Percentiles rank a stretch among this genome's conserved stretches.
These are phyloP conservation scores for Microcebus jonahi DNA, from an alignment of 2,113 vertebrate species.

Conservation along the genomic window DNA sequence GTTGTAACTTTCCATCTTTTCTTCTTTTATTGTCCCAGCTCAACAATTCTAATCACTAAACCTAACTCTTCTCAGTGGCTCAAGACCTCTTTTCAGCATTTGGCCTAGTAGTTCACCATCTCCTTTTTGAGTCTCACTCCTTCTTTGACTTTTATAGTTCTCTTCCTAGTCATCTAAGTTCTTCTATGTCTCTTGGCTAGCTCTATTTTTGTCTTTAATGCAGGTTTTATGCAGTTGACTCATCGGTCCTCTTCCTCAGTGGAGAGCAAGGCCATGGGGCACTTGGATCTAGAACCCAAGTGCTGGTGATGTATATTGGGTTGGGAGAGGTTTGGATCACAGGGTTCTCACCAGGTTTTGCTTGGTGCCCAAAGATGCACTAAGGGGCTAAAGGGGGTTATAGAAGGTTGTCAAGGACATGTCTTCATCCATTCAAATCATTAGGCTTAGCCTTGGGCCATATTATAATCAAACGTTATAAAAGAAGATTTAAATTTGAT, in stretches of 20 bases:
- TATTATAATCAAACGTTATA: background rate
- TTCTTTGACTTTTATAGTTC: background rate
- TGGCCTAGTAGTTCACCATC: background rate
- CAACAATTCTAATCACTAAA: background rate
- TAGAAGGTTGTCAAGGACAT: background rate
- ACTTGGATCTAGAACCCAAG: background rate
- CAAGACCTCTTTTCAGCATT: background rate
- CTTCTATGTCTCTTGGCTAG: background rate
- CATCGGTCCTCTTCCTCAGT: background rate
- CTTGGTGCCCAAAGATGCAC: background rate
- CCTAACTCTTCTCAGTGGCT: background rate
- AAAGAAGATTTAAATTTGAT: slow-evolving; percentile 16
- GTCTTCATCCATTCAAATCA: background rate
- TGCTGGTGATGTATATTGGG: no score
- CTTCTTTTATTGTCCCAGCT: background rate
- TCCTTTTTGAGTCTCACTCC: background rate
- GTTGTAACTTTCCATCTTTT: background rate
- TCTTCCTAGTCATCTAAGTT: background rate
- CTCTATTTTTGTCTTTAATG: background rate
- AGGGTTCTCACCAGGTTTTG: background rate
- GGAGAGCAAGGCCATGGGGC: background rate
- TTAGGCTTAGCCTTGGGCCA: background rate
- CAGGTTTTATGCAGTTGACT: background rate
- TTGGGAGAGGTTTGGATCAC: background rate
- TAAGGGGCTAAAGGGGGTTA: background rate